Conservation (phyloP, 2,113 vertebrate genomes). For the Struthidea cinerea region DNA sequence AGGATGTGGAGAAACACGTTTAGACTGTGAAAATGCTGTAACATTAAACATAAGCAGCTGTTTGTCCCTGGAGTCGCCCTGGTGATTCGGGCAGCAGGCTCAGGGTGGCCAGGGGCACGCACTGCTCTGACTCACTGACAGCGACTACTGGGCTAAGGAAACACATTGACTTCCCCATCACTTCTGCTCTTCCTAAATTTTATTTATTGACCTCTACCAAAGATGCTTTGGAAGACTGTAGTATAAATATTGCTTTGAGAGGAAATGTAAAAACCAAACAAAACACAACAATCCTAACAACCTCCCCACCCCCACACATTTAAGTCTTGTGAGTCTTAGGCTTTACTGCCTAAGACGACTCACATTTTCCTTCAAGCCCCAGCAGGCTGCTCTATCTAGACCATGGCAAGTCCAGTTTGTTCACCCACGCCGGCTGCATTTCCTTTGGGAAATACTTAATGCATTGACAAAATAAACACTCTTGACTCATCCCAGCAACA, state of each 20-base stretch:
- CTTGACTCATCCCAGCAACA: neutral
- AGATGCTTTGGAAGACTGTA: neutral
- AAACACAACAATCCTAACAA: neutral
- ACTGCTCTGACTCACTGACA: neutral
- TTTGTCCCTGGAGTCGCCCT: rapidly evolving
- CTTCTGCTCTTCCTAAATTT: neutral
- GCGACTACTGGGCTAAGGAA: neutral
- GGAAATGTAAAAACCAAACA: neutral
- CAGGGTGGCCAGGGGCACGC: no score
- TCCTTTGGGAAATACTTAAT: neutral
- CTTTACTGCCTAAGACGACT: neutral
- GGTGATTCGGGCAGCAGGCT: neutral
- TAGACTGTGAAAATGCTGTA: neutral
- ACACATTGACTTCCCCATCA: neutral
- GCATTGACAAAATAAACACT: neutral
- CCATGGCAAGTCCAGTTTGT: neutral
- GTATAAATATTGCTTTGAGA: neutral
- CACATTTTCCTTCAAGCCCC: neutral
- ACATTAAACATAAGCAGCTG: neutral
- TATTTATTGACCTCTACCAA: neutral
- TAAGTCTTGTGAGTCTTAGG: neutral
- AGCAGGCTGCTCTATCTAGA: neutral
- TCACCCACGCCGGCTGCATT: neutral
- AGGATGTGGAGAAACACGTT: neutral
- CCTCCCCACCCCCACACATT: no score